These are phyloP conservation scores for Emmelina monodactyla DNA, from an alignment of 2,888 invertebrate genomes.

Conservation along the genomic window DNA sequence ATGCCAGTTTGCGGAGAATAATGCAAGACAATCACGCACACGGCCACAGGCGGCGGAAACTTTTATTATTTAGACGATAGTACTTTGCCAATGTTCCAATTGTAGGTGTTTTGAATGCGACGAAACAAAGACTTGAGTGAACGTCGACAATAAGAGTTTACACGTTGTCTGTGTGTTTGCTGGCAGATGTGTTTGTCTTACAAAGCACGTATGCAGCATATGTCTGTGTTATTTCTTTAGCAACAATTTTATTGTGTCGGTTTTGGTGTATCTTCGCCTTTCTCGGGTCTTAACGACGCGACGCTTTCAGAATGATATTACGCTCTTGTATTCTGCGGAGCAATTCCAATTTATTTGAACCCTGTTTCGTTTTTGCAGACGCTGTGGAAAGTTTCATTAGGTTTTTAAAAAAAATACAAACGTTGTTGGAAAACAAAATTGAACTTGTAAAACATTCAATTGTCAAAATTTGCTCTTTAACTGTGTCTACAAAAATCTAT, in stretches of 20 bases:
- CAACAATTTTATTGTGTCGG: constrained; percentile 29
- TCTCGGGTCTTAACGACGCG: constrained; percentile 25
- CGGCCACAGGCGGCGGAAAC: constrained; percentile 35
- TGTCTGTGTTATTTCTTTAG: constrained; percentile 32
- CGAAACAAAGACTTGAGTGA: constrained; percentile 22
- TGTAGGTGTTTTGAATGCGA: constrained; percentile 17
- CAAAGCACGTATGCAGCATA: constrained; percentile 41
- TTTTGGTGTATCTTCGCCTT: constrained; percentile 23
- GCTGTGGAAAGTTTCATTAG: no score
- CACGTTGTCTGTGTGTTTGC: constrained; percentile 2
- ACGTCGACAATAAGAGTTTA: constrained; percentile 31
- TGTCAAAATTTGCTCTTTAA: no score
- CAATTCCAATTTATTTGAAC: constrained; percentile 19
- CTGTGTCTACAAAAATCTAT: no score
- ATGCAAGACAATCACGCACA: constrained; percentile 45
- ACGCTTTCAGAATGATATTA: constrained; percentile 29
- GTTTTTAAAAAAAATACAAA: no score
- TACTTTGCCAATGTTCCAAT: constrained; percentile 20
- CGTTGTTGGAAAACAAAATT: no score
- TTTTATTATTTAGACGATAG: constrained; percentile 23
- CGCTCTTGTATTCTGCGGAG: constrained; percentile 25
- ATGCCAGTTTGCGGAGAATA: constrained; percentile 51
- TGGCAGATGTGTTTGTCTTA: constrained; percentile 18
- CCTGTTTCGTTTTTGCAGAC: constrained; percentile 13
- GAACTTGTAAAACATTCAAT: no score